Evolutionary conservation across 2,888 invertebrate genomes (phyloP), one percentile per base, ranked within the genome.

Genomic region (Orthosia incerta): DNA sequence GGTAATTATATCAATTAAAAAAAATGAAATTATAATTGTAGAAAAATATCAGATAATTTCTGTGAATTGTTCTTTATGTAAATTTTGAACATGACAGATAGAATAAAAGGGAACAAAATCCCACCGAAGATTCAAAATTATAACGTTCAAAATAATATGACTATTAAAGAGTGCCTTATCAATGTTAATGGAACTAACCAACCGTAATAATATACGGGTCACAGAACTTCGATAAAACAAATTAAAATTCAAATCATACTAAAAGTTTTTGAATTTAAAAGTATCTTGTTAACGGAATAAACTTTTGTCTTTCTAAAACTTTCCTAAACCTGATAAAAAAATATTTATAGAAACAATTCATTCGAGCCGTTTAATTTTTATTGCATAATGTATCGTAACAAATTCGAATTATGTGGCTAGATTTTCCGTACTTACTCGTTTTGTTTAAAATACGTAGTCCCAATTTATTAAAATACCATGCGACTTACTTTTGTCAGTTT

Each of bases 361-460:
- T 53, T 64, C 1, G 2, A n/a, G 5, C 55, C 39, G 18, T 50
- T 55, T 31, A n/a, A 71, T 23, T 55, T 50, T 65, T 31, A 72
- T 80, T 80, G 64, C 72, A 72, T 59, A 76, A 72, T 80, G 65
- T 56, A 55, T 46, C 62, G 53, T 57, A 76, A 75, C 48, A 56
- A 55, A 77, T 75, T 70, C n/a, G 48, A 68, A 64, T 78, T 31
- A 48, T 39, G 16, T 16, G 23, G 39, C 2, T 2, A 3, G 50
- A 61, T 53, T 63, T 20, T 13, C 53, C 15, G 48, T 53, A 11
- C 23, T 7, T 39, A 55, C n/a, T n/a, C n/a, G n/a, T n/a, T n/a
- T 60, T 53, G 56, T 77, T 77, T 23, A 46, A 50, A 15, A 39
- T 15, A 61, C 55, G 48, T 60, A 55, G 20, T 45, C 0, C 9